A percentile compares a stretch with the other conserved stretches of the same genome.
phyloP scores from a whole-genome alignment of 2,888 invertebrate genomes.

The Drosophila niveifrons region DNA sequence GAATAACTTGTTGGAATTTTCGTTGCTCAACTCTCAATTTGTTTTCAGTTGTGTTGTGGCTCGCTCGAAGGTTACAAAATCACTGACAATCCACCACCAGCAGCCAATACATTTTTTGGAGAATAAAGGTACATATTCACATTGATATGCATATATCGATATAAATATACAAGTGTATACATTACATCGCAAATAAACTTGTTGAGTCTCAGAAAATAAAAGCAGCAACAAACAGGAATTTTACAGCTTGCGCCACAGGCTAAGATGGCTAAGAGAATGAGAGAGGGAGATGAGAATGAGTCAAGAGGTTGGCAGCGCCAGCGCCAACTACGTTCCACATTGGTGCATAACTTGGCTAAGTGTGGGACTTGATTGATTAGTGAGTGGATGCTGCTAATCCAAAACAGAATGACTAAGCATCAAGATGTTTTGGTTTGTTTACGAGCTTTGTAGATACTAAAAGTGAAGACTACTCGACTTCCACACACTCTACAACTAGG shows the following conservation, averaged over 20 bases:
- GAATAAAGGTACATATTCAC: conserved; percentile 52
- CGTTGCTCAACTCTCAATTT: conserved; percentile 20
- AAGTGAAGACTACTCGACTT: neutral
- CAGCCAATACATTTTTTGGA: conserved; percentile 57
- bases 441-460: conserved; percentile 24
- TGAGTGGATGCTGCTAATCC: conserved; percentile 13
- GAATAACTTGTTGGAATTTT: conserved; percentile 55
- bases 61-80: conserved; percentile 70
- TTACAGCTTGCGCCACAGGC: conserved; percentile 34
- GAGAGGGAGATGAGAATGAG: conserved; percentile 7
- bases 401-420: conserved; percentile 36
- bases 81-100: conserved; percentile 52
- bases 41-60: conserved; percentile 33
- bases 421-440: conserved; percentile 23
- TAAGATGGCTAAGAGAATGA: conserved; percentile 6
- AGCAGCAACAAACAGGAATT: conserved; percentile 63
- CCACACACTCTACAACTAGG: neutral
- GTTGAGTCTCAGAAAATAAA: conserved; percentile 30
- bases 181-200: conserved; percentile 66
- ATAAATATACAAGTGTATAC: conserved; percentile 25
- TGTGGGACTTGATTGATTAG: conserved; percentile 39
- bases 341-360: conserved; percentile 35
- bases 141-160: conserved; percentile 9
- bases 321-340: conserved; percentile 13
- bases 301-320: conserved; percentile 4